Evolutionary conservation across 1,140 invertebrate genomes (phyloP), one percentile per base, ranked within the genome.

Genomic region (Drosophila subobscura): DNA sequence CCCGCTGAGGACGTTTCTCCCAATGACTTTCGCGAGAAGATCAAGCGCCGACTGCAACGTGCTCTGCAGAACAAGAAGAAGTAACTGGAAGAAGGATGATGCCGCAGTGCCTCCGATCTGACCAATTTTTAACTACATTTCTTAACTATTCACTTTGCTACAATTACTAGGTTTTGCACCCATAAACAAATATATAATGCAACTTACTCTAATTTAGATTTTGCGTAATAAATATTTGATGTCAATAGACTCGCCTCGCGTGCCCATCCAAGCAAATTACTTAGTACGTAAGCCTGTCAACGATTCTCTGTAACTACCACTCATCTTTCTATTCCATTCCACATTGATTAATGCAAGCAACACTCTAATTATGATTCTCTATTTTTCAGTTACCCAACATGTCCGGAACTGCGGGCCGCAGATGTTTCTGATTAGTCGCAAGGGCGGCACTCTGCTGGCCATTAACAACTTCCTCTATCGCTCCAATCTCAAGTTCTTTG

Each of bases 381-480:
- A 51, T 50, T 70, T 23, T 89, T 77, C 65, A 90, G 86, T 88
- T n/a, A 83, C 83, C 1, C 89, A 91, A 33, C 83, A 91, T 37
- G 83, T 91, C 1, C 74, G 72, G 7, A 91, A 91, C 44, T 91
- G 89, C 57, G 90, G 90, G 0, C 85, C 79, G 6, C 90, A 91
- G 71, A 64, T 77, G 46, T 92, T 92, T 25, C 63, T 92, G 7
- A 86, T 90, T n/a, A 90, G 90, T 47, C 90, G 91, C 2, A 92
- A 92, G 52, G 91, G 91, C 14, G 91, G 91, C 10, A 83, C 75
- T 0, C 57, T 92, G 37, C 50, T 92, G 23, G 89, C 81, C n/a
- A 81, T 91, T 23, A 90, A 91, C 45, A 86, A 92, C 47, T 92
- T 90, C 25, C 63, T 92, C 5, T 92, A 92, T 56, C 89, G 91